phyloP scores from a whole-genome alignment of 1,140 invertebrate species.

The Phymorhynchus buccinoides region DNA sequence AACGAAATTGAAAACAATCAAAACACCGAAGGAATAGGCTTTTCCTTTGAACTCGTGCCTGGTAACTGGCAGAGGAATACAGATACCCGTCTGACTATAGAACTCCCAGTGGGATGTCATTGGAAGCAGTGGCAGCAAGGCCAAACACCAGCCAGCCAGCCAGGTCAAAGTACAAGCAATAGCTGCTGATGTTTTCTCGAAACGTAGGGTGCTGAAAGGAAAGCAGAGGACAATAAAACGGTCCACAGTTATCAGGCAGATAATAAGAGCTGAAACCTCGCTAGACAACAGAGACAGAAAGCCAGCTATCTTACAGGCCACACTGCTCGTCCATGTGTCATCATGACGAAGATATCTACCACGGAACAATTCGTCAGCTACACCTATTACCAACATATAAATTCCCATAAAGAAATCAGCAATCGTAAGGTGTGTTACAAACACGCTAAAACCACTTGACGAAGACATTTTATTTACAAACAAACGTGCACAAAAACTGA shows the following conservation, averaged over 20 bases:
- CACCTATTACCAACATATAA: constrained; percentile 58
- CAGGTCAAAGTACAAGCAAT: not conserved
- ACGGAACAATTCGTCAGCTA: constrained; percentile 51
- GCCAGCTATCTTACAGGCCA: constrained; percentile 57
- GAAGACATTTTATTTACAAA: not conserved
- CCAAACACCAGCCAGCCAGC: not conserved
- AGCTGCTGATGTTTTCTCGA: not conserved
- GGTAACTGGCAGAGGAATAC: not conserved
- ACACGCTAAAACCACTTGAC: constrained; percentile 31
- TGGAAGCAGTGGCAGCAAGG: not conserved
- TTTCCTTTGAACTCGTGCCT: too few species aligned
- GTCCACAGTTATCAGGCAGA: too few species aligned
- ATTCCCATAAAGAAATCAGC: constrained; percentile 62
- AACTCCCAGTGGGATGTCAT: not conserved
- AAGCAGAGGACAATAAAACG: too few species aligned
- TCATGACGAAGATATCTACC: constrained; percentile 54
- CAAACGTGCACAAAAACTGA: constrained; percentile 38
- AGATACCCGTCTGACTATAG: not conserved
- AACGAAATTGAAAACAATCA: not conserved
- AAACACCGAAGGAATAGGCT: not conserved
- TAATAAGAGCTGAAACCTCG: too few species aligned
- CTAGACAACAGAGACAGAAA: constrained; percentile 43
- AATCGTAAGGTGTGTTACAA: constrained; percentile 54
- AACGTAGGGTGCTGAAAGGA: not conserved
- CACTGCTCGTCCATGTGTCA: constrained; percentile 45